These are phyloP conservation scores for Platycheirus albimanus DNA, from an alignment of 2,888 invertebrate genomes.

Conservation along the genomic window DNA sequence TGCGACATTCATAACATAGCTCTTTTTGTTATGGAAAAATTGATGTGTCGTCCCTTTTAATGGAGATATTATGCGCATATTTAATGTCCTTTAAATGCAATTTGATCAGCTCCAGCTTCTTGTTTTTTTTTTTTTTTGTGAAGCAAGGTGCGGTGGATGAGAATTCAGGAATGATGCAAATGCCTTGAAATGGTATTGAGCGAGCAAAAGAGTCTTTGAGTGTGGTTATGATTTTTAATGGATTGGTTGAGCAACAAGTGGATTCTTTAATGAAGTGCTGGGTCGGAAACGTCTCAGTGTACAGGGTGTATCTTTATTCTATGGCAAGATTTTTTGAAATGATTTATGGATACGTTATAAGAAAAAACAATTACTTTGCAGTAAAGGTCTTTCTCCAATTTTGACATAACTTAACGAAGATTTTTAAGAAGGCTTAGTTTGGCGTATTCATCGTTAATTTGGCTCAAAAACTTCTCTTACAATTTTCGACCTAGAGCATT, in stretches of 20 bases:
- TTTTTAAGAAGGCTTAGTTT: too few species aligned
- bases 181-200: constrained; percentile 19
- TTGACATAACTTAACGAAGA: too few species aligned
- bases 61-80: constrained; percentile 73
- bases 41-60: constrained; percentile 68
- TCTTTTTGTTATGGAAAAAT: constrained; percentile 65
- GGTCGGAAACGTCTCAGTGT: too few species aligned
- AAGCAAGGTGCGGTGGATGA: neutral
- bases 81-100: constrained; percentile 68
- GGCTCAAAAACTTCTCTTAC: too few species aligned
- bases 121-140: constrained; percentile 7
- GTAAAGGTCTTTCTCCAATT: too few species aligned
- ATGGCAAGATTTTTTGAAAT: too few species aligned
- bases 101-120: constrained; percentile 31
- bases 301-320: too few species aligned
- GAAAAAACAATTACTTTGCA: too few species aligned
- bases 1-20: constrained; percentile 30
- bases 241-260: constrained; percentile 58
- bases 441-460: too few species aligned
- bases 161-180: constrained; percentile 7
- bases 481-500: too few species aligned
- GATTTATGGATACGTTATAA: too few species aligned
- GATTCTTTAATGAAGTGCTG: constrained; percentile 3
- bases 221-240: constrained; percentile 52
- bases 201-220: too few species aligned